A percentile compares a stretch with the other conserved stretches of the same genome.
Conservation (phyloP, 2,797 vertebrate species). For the Coregonus ussuriensis region DNA sequence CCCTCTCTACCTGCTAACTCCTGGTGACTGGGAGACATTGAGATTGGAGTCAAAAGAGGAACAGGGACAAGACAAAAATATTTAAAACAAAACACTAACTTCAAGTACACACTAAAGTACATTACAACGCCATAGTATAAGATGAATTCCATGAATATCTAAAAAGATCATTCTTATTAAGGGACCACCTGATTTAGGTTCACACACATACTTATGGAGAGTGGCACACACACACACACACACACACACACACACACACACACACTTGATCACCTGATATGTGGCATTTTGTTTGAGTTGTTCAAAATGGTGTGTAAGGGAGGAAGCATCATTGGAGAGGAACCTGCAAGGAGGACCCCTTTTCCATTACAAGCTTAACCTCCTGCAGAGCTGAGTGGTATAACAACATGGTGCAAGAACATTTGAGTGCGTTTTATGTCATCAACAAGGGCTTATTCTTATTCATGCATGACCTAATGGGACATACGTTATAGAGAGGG, state of each 20-base stretch:
- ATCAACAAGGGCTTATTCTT: not conserved
- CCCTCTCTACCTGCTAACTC: not conserved
- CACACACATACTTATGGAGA: not conserved
- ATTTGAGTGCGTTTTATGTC: not conserved
- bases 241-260: too few species aligned
- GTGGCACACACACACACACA: not conserved
- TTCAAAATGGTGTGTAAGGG: not conserved
- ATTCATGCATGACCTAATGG: not conserved
- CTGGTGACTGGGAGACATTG: not conserved
- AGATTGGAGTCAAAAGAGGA: not conserved
- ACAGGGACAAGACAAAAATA: not conserved
- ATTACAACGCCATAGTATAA: not conserved
- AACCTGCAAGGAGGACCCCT: not conserved
- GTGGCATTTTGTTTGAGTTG: not conserved
- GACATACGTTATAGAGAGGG: not conserved
- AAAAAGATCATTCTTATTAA: not conserved
- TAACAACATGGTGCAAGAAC: not conserved
- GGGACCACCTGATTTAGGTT: not conserved
- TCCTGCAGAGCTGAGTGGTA: not conserved
- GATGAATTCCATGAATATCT: not conserved
- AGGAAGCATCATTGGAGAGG: not conserved
- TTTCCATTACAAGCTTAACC: not conserved
- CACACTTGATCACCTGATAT: not conserved
- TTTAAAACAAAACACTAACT: not conserved
- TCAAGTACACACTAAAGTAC: not conserved